Conservation (phyloP, 2,888 invertebrate species). For the Allacma fusca region DNA sequence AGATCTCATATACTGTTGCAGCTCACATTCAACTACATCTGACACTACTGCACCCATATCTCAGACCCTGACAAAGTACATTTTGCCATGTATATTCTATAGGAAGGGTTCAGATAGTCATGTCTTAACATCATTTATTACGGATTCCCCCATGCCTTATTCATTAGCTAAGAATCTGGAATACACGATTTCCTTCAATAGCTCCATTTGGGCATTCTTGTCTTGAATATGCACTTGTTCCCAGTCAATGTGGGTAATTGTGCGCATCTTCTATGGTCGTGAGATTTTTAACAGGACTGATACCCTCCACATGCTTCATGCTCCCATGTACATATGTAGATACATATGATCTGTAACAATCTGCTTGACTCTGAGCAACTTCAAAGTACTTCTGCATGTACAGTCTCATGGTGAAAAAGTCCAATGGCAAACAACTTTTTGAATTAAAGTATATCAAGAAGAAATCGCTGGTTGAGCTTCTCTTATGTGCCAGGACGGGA, state of each 20-base stretch:
- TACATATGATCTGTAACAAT: neutral
- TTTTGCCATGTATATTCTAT: too few relatives aligned
- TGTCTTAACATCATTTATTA: slow-evolving; percentile 11
- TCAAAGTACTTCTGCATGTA: neutral
- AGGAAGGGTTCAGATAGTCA: neutral
- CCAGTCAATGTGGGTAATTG: slow-evolving; percentile 2
- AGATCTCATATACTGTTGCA: slow-evolving; percentile 8
- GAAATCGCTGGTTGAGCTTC: too few relatives aligned
- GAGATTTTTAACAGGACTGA: neutral
- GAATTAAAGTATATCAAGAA: neutral
- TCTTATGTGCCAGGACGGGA: neutral
- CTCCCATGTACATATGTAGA: too few relatives aligned
- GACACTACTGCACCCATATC: neutral
- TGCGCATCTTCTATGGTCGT: neutral
- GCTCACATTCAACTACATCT: neutral
- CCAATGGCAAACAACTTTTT: neutral
- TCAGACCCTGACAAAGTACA: too few relatives aligned
- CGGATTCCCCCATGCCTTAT: slow-evolving; percentile 11
- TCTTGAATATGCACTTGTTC: slow-evolving; percentile 16
- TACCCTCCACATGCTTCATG: neutral
- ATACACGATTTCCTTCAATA: slow-evolving; percentile 12
- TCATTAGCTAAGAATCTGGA: slow-evolving; percentile 16
- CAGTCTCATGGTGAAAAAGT: neutral
- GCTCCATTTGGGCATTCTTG: slow-evolving; percentile 9
- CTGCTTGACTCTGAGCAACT: neutral